A percentile compares a stretch with the other conserved stretches of the same genome.
These are phyloP conservation scores for Isoperla grammatica DNA, from an alignment of 2,888 invertebrate genomes.

Conservation along the genomic window DNA sequence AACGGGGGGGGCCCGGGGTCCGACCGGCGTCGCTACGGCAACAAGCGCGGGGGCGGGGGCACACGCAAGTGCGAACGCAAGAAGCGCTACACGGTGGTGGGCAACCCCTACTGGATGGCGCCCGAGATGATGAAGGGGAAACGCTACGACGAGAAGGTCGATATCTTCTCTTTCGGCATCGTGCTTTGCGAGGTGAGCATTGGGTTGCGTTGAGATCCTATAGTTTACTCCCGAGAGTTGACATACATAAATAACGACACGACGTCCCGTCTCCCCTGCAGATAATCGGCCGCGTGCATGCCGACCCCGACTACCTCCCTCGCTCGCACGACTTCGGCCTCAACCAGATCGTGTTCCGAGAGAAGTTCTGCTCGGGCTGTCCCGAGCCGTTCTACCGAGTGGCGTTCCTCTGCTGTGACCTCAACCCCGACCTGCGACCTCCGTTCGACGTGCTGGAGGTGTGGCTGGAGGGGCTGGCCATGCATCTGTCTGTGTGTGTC, in stretches of 20 bases:
- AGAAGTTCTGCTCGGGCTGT: slow-evolving; percentile 77
- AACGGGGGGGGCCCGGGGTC: slow-evolving; percentile 32
- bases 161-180: slow-evolving; percentile 93
- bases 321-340: slow-evolving; percentile 88
- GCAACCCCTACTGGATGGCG: slow-evolving; percentile 98
- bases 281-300: slow-evolving; percentile 92
- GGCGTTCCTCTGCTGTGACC: slow-evolving; percentile 84
- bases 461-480: slow-evolving; percentile 78
- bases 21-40: slow-evolving; percentile 40
- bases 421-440: slow-evolving; percentile 82
- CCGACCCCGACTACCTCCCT: slow-evolving; percentile 91
- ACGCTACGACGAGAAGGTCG: slow-evolving; percentile 93
- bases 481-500: slow-evolving; percentile 61
- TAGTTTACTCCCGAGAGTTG: too few relatives aligned
- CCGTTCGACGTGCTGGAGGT: slow-evolving; percentile 83
- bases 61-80: slow-evolving; percentile 59
- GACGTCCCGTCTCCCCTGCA: too few relatives aligned
- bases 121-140: slow-evolving; percentile 98
- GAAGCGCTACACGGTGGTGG: slow-evolving; percentile 92
- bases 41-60: slow-evolving; percentile 39
- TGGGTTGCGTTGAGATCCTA: slow-evolving; percentile 25
- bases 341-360: slow-evolving; percentile 77
- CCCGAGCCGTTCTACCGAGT: slow-evolving; percentile 84
- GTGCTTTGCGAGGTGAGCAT: slow-evolving; percentile 89
- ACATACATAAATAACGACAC: too few relatives aligned